Evolutionary conservation across 2,888 invertebrate genomes (phyloP).

Genomic region (Carterocephalus palaemon): DNA sequence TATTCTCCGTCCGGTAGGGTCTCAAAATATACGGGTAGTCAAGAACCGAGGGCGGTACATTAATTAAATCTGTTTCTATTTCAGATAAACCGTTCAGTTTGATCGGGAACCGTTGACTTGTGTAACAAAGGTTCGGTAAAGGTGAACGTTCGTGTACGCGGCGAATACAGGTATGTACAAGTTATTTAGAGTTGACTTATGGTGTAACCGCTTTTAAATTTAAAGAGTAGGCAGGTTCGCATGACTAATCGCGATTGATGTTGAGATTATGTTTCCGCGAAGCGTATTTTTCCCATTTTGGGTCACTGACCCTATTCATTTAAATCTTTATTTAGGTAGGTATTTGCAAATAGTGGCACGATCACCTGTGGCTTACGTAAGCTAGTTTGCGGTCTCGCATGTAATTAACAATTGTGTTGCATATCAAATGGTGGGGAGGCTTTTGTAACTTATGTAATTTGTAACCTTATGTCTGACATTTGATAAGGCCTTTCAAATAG

Average conservation of each 20-base stretch:
- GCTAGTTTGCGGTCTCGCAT: slow-evolving; percentile 41
- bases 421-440: slow-evolving; percentile 45
- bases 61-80: slow-evolving; percentile 75
- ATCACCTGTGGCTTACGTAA: slow-evolving; percentile 58
- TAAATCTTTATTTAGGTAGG: slow-evolving; percentile 44
- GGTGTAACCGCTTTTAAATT: slow-evolving; percentile 42
- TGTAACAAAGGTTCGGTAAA: slow-evolving; percentile 74
- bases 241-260: slow-evolving; percentile 59
- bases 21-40: slow-evolving; percentile 35
- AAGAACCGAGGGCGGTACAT: slow-evolving; percentile 59
- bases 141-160: slow-evolving; percentile 70
- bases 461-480: slow-evolving; percentile 68
- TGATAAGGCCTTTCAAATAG: slow-evolving; percentile 57
- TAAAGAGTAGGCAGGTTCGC: slow-evolving; percentile 43
- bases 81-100: slow-evolving; percentile 74
- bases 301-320: slow-evolving; percentile 60
- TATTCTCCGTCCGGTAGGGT: slow-evolving; percentile 35
- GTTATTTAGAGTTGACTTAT: slow-evolving; percentile 36
- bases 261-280: slow-evolving; percentile 41
- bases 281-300: slow-evolving; percentile 58
- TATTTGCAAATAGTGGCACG: slow-evolving; percentile 47
- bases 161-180: slow-evolving; percentile 67
- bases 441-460: slow-evolving; percentile 58
- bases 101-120: slow-evolving; percentile 71
- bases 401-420: slow-evolving; percentile 66